phyloP scores from a whole-genome alignment of 2,888 invertebrate genomes.

The Drosophila leonis region DNA sequence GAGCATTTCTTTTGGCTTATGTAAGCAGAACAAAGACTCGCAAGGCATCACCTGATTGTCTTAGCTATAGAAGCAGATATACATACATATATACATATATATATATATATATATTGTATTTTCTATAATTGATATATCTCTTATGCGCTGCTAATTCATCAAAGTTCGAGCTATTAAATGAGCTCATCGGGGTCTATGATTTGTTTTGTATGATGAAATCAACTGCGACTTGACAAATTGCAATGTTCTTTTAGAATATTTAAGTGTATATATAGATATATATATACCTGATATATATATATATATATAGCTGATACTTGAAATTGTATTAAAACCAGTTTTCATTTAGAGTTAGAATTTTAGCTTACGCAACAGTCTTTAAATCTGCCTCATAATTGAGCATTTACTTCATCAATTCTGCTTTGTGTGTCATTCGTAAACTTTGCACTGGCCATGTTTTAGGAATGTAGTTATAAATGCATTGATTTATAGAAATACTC shows the following conservation, averaged over 20 bases:
- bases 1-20: conserved; percentile 40
- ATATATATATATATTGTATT: neutral
- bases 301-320: neutral
- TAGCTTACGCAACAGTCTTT: neutral
- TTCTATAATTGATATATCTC: conserved; percentile 26
- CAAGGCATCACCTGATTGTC: conserved; percentile 31
- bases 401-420: neutral
- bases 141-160: conserved; percentile 12
- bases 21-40: conserved; percentile 48
- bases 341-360: neutral
- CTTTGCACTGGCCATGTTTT: neutral
- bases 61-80: neutral
- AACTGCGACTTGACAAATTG: conserved; percentile 7
- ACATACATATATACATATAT: neutral
- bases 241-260: conserved; percentile 9
- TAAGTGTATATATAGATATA: neutral
- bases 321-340: conserved; percentile 8
- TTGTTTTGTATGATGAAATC: conserved; percentile 25
- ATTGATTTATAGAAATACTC: neutral
- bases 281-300: neutral
- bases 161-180: conserved; percentile 40
- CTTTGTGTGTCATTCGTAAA: conserved; percentile 9
- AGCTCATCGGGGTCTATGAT: conserved; percentile 47
- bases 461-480: neutral
- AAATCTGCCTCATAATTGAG: neutral